Evolutionary conservation across 2,888 invertebrate species (phyloP), one percentile per base, ranked within the genome.

Genomic region (Prenolepis imparis): DNA sequence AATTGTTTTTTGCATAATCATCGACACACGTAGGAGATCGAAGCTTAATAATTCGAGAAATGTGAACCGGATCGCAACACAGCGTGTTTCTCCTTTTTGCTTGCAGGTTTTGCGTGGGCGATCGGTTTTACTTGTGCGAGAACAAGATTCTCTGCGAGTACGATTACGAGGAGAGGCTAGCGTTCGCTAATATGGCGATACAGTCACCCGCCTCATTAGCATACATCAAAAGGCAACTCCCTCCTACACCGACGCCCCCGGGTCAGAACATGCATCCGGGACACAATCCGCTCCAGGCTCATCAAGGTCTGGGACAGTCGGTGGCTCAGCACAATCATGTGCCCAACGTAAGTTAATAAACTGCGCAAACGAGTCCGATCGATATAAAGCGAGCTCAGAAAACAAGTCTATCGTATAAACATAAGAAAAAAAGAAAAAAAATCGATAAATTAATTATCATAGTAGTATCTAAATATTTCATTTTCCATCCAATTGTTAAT

Each of bases 141-240:
- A 99, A 99, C 95, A 98, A 99, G 96, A 99, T 99, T 91, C 96
- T 99, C 77, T 99, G 99, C 95, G 99, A 99, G 95, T 99, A 99
- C 94, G 99, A 99, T 95, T 99, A 99, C 94, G 99, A 99, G 94
- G 99, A 99, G 95, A 96, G 99, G 90, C 96, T 98, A 95, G 98
- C 99, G 88, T 99, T 99, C 94, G 98, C 99, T 87, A 98, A 98
- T 94, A 98, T 99, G 98, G 98, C 98, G 67, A 97, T 98, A 95
- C 98, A 98, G 94, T 98, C 98, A 84, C 97, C 96, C 4, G 94
- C 95, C 64, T 97, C 97, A 85, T 96, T 98, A 84, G 97, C 98
- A 66, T 98, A 98, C 92, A 96, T 97, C 83, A 97, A 97, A 94
- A 95, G 97, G 88, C 97, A 97, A 94, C 96, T 94, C 84, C 94